Conservation (phyloP, 2,113 vertebrate genomes). For the Etheostoma cragini region DNA sequence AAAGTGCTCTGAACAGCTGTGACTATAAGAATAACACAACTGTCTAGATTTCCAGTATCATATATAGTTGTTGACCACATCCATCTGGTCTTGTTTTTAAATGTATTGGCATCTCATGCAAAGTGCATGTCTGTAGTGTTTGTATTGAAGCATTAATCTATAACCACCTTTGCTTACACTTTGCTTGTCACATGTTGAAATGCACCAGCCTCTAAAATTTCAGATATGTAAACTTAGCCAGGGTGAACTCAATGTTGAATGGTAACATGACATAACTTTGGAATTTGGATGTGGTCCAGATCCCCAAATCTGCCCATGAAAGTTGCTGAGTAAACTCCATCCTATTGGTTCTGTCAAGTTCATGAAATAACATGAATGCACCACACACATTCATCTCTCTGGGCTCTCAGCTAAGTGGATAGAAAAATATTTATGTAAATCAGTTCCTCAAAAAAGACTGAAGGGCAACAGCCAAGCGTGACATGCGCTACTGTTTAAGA, state of each 20-base stretch:
- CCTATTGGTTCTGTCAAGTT: not conserved
- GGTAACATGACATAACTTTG: not conserved
- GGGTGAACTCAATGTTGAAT: not conserved
- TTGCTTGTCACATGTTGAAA: constrained; percentile 4
- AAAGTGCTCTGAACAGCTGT: constrained; percentile 2
- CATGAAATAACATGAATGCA: not conserved
- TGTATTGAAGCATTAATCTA: constrained; percentile 6
- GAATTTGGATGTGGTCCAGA: constrained; percentile 9
- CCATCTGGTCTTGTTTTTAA: constrained; percentile 4
- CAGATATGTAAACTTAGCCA: constrained; percentile 32
- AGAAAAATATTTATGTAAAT: too few relatives aligned
- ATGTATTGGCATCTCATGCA: not conserved
- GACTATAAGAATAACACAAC: not conserved
- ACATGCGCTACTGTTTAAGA: constrained; percentile 2
- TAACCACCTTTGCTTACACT: constrained; percentile 8
- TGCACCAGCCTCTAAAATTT: not conserved
- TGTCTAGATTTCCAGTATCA: not conserved
- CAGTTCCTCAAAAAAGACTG: too few relatives aligned
- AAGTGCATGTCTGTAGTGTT: not conserved
- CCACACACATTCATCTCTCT: not conserved
- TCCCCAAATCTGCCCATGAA: not conserved
- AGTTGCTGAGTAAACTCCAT: not conserved
- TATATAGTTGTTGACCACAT: not conserved
- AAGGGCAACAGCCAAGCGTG: not conserved
- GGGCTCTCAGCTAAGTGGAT: constrained; percentile 8